Conservation (phyloP, 1,140 invertebrate species). For the Cepaea nemoralis region DNA sequence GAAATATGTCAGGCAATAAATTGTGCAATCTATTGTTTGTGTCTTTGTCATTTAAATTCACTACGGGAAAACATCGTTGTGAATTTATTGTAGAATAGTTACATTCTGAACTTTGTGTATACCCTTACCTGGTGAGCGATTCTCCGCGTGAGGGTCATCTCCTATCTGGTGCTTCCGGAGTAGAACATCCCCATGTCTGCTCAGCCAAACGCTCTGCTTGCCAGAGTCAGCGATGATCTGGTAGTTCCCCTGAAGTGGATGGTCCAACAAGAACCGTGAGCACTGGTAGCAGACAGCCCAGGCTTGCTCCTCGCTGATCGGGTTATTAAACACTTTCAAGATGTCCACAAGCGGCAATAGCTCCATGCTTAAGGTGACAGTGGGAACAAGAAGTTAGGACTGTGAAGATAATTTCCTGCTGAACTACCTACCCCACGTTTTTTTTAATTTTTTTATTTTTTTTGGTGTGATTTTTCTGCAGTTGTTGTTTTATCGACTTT, state of each 20-base stretch:
- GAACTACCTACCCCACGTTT: no score
- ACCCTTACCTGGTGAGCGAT: conserved; percentile 55
- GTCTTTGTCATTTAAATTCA: no score
- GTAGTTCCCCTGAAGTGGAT: conserved; percentile 52
- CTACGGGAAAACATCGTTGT: no score
- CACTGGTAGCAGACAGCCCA: conserved; percentile 94
- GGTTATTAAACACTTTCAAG: conserved; percentile 86
- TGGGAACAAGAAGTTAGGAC: no score
- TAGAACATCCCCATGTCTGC: conserved; percentile 60
- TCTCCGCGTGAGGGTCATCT: conserved; percentile 53
- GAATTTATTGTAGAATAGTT: no score
- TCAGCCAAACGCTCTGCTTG: conserved; percentile 54
- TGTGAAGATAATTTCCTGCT: no score
- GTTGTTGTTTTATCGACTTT: no score
- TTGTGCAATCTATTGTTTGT: no score
- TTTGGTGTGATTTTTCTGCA: no score
- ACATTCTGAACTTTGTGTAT: no score
- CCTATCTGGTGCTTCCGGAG: conserved; percentile 42
- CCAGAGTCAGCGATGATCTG: conserved; percentile 60
- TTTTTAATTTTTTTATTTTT: no score
- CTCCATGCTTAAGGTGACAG: conserved; percentile 45
- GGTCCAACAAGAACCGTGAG: conserved; percentile 76
- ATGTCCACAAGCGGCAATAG: conserved; percentile 82
- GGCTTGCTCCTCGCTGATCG: conserved; percentile 92
- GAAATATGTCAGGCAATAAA: no score